Base-by-base conservation (phyloP, 2,113 vertebrate species). In the Prinia subflava region DNA sequence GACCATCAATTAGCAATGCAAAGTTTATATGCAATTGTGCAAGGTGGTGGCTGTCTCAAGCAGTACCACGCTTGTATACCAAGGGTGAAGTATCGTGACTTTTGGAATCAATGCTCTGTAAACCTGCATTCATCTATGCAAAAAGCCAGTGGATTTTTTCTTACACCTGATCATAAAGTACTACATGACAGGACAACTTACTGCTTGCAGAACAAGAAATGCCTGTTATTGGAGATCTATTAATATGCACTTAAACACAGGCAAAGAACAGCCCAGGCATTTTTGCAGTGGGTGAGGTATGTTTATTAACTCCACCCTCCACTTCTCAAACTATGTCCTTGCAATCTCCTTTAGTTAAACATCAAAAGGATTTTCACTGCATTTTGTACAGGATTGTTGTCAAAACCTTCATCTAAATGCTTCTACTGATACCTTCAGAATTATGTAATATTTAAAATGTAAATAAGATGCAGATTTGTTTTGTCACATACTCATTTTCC, bases 381-480 rank as follows among this genome's bases (percentile, higher is more conserved):
- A 24, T 91, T 94, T 75, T 35, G 27, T 55, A 64, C 14, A 87
- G 62, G 12, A 71, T 6, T 88, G 28, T 94, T 95, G 90, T 83
- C 41, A 84, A 76, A 94, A n/a, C 16, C 19, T 55, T 81, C 35
- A 49, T 94, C 91, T 87, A 93, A 90, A 91, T 92, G 33, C 79
- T 87, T 87, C 89, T 82, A 81, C 70, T 65, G 62, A 84, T 49
- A 82, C 39, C 63, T 93, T 96, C 89, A 67, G 59, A 91, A 95
- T 67, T 87, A 74, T 37, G 78, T 88, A 83, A 80, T 69, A 84
- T 96, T 95, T 89, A 41, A 74, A 53, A 96, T 93, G 79, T 70
- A 96, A 94, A 93, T 95, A 74, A 92, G 78, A 81, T 94, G 60
- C 62, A 89, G 67, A 83, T 95, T 93, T 95, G 95, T 95, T 95